Conservation (phyloP, 1,140 invertebrate genomes). For the Drosophila lacertosa region DNA sequence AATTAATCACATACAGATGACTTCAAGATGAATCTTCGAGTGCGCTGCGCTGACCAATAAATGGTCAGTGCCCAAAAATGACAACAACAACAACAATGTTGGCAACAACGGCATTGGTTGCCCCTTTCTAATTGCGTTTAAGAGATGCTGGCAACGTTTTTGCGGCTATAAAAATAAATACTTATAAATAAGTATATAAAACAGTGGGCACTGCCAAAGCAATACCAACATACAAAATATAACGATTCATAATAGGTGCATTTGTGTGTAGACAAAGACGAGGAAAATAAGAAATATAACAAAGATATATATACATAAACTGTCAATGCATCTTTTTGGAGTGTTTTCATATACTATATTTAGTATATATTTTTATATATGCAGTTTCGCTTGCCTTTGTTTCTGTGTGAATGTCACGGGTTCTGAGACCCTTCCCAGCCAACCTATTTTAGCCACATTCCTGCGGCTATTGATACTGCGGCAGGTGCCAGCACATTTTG, state of each 20-base stretch:
- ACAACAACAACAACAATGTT: constrained; percentile 3
- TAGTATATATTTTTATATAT: neutral
- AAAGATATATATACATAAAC: constrained; percentile 3
- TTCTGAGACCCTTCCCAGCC: constrained; percentile 25
- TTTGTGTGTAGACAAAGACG: constrained; percentile 41
- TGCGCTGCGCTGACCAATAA: constrained; percentile 36
- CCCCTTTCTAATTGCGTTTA: constrained; percentile 72
- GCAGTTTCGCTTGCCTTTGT: constrained; percentile 61
- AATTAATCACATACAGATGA: constrained; percentile 71
- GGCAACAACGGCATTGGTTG: constrained; percentile 42
- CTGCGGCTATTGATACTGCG: constrained; percentile 15
- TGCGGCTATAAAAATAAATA: constrained; percentile 53
- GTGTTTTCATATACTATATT: constrained; percentile 38
- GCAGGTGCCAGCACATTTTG: constrained; percentile 35
- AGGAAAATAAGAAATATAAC: constrained; percentile 16
- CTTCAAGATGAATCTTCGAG: constrained; percentile 45
- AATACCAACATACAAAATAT: constrained; percentile 2
- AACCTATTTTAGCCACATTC: neutral
- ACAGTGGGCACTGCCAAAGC: constrained; percentile 39
- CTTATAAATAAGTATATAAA: constrained; percentile 54
- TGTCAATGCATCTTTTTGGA: constrained; percentile 30
- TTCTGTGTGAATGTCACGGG: constrained; percentile 3
- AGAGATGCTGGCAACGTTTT: constrained; percentile 69
- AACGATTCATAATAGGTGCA: constrained; percentile 56
- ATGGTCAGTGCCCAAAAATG: constrained; percentile 29